Evolutionary conservation across 1,140 invertebrate species (phyloP), one percentile per base, ranked within the genome.

Genomic region (Calycopis cecrops): DNA sequence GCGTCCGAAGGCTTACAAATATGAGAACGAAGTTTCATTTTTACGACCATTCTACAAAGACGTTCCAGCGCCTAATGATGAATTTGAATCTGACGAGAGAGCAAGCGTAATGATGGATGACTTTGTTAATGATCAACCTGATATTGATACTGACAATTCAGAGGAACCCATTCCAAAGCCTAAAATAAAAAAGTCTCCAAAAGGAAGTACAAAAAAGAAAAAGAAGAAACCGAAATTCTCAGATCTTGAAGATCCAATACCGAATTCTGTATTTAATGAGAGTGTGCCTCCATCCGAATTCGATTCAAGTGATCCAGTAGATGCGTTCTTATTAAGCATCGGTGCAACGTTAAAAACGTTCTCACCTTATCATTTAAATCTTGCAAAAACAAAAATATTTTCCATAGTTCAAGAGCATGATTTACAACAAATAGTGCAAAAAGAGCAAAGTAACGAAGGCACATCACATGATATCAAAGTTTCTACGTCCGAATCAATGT

Each of bases 301-400:
- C 18, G 83, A 86, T 35, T 55, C 71, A 2, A 52, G 73, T 8
- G 81, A 86, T 56, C 74, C 81, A 2, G 74, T 86, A 0, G 83
- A 86, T 33, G 77, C 81, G n/a, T 86, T 86, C 57, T 56, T 86
- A 11, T 52, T 82, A 3, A 86, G 78, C 48, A 83, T 86, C 11
- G 81, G 79, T 1, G 71, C 83, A 6, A 86, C 81, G 0, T 63
- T 87, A 35, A 87, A 76, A 38, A 80, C 76, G 0, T 87, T 87
- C 59, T 75, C 79, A 0, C 74, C 84, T 0, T 87, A 87, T 61
- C 84, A 87, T 51, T 60, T 87, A 38, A 87, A 87, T 66, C 48
- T 85, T 35, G 81, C 84, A 0, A 87, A 87, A 44, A 79, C 69
- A 57, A 82, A 87, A 63, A 87, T 87, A 62, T 87, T 87, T 51